A percentile compares a stretch with the other conserved stretches of the same genome.
Conservation (phyloP, 2,797 vertebrate genomes). For the Petrocephalus schoutedeni region DNA sequence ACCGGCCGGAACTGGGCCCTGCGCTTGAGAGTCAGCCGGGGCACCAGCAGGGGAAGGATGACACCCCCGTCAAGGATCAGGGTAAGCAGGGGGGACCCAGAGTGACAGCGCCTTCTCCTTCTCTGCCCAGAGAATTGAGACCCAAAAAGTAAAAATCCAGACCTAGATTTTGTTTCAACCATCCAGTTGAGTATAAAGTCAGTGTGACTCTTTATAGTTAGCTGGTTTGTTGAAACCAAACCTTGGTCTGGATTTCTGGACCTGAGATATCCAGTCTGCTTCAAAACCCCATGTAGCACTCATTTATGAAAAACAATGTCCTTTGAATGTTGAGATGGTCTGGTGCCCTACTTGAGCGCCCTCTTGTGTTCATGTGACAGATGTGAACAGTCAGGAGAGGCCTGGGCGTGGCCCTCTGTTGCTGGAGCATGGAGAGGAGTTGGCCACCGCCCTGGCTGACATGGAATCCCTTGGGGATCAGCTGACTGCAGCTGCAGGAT, state of each 20-base stretch:
- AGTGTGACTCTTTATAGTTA: too few species aligned
- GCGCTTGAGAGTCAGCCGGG: conserved; percentile 20
- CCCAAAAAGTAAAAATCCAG: neutral
- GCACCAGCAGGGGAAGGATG: conserved; percentile 9
- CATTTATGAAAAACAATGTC: neutral
- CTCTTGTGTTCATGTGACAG: conserved; percentile 2
- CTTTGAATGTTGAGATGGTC: neutral
- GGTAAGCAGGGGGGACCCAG: neutral
- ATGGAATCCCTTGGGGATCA: conserved; percentile 61
- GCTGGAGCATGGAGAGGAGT: conserved; percentile 54
- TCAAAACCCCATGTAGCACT: neutral
- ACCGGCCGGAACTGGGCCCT: conserved; percentile 35
- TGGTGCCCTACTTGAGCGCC: neutral
- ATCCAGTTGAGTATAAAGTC: too few species aligned
- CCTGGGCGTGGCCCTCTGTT: conserved; percentile 42
- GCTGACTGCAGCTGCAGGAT: conserved; percentile 60
- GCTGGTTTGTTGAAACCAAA: too few species aligned
- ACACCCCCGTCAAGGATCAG: neutral
- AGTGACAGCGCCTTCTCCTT: neutral
- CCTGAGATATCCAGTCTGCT: neutral
- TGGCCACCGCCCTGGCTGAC: conserved; percentile 56
- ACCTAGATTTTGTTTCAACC: too few species aligned
- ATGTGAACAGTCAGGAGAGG: conserved; percentile 22
- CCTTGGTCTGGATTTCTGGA: too few species aligned
- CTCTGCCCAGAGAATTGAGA: neutral